A percentile compares a stretch with the other conserved stretches of the same genome.
These are phyloP conservation scores for Coregonus clupeaformis DNA, from an alignment of 2,113 vertebrate genomes.

Conservation along the genomic window DNA sequence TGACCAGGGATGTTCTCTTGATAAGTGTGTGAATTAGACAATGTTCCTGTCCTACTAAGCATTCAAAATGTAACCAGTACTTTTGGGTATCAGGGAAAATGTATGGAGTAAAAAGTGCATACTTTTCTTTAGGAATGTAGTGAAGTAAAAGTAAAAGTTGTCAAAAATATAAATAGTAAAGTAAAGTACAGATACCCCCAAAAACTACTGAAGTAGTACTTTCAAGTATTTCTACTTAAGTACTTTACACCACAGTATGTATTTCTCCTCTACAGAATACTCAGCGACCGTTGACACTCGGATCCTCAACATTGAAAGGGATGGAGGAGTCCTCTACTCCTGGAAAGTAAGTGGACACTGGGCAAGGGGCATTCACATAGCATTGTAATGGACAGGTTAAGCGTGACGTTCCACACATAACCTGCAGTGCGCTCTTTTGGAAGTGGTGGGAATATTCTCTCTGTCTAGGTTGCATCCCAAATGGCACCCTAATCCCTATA, in stretches of 20 bases:
- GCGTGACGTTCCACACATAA: constrained; percentile 19
- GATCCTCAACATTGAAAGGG: constrained; percentile 85
- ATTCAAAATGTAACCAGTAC: no score
- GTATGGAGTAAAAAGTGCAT: no score
- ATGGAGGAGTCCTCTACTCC: constrained; percentile 87
- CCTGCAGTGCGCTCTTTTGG: neutral
- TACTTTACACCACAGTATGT: neutral
- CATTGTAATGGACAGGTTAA: constrained; percentile 44
- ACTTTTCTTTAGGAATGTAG: no score
- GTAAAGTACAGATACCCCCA: constrained; percentile 6
- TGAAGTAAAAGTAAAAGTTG: no score
- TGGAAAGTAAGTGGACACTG: constrained; percentile 81
- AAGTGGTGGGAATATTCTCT: neutral
- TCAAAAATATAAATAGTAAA: no score
- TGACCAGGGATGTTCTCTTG: no score
- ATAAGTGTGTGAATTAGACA: no score
- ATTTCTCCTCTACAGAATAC: constrained; percentile 44
- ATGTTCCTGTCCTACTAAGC: no score
- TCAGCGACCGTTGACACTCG: constrained; percentile 59
- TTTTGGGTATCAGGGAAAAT: no score
- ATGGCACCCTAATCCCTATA: no score
- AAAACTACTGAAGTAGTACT: no score
- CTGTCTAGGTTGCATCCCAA: neutral
- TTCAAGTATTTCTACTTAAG: no score
- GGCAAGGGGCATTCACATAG: neutral